Evolutionary conservation across 2,113 vertebrate species (phyloP).

Genomic region (Lichenostomus cassidix): DNA sequence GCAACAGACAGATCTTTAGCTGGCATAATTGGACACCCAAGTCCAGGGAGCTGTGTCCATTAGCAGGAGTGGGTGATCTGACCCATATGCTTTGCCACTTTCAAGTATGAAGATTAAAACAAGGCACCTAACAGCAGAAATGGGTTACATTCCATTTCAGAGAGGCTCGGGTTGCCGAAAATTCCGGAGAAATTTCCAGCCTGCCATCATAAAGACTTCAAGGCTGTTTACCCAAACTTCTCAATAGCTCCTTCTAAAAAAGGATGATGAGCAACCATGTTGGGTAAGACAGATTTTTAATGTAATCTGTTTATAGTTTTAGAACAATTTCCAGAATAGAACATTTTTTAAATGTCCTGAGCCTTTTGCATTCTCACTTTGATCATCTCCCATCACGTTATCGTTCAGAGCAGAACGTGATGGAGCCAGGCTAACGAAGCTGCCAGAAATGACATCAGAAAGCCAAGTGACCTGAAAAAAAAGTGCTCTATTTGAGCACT

Average conservation of each 20-base stretch:
- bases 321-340: conserved; percentile 63
- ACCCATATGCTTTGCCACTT: conserved; percentile 49
- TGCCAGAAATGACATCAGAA: conserved; percentile 63
- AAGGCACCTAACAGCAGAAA: conserved; percentile 35
- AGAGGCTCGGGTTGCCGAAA: not conserved
- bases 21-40: conserved; percentile 49
- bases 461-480: conserved; percentile 48
- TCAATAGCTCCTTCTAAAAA: conserved; percentile 52
- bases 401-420: conserved; percentile 46
- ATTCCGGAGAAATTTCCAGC: not conserved
- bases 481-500: not conserved
- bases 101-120: conserved; percentile 59
- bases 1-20: conserved; percentile 23
- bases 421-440: conserved; percentile 56
- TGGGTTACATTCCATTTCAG: conserved; percentile 16
- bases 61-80: conserved; percentile 55
- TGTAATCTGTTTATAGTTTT: conserved; percentile 63
- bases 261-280: conserved; percentile 44
- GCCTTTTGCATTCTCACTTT: conserved; percentile 63
- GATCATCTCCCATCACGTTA: conserved; percentile 58
- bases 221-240: conserved; percentile 55
- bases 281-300: conserved; percentile 57
- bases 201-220: conserved; percentile 39
- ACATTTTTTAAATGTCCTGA: conserved; percentile 51
- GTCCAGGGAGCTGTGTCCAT: conserved; percentile 35